Base-by-base conservation (phyloP, 2,797 vertebrate genomes). In the Scleropages formosus region DNA sequence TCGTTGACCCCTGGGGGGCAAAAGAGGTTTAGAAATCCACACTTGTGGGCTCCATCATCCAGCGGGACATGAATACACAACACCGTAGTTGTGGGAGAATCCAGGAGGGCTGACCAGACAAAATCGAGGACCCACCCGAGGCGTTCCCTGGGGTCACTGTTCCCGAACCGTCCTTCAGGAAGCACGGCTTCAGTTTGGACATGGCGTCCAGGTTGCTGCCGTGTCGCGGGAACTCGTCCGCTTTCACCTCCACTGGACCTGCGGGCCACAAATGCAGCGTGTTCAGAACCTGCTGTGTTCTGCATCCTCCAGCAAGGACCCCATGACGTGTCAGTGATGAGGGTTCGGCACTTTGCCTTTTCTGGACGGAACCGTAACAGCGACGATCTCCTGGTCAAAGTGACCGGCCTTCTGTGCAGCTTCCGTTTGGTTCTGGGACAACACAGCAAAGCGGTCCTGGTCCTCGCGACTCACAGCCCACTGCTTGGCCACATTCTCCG, bases 401-500 rank as follows among this genome's bases (percentile, higher is more conserved):
- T 94, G 87, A 59, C 96, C 97, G 0, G 93, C 93, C 82, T 96
- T 97, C 88, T 99, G 97, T 0, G 97, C 95, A 0, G 83, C 87
- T 83, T 99, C 97, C 0, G 94, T 88, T 83, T 87, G 93, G 78
- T 93, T 95, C 85, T 99, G 98, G 62, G 97, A 99, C 66, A 84
- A 80, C 31, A 96, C 85, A 0, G 97, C 95, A 63, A 92, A 80
- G 58, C 78, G 85, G 86, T 99, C 98, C 89, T 99, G 98, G 46
- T 94, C 94, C 62, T 90, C 92, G 83, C 95, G 92, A 58, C 90
- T 93, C 73, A 99, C 84, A 49, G 85, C 76, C 96, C 96, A 99
- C 82, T 95, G 91, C 81, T 91, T 95, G 4, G 96, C 96, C 80
- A 99, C 96, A 26, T 99, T 99, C 92, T 99, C 98, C 75, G 96